Conservation (phyloP, 2,888 invertebrate species). For the Drosophila subsilvestris region DNA sequence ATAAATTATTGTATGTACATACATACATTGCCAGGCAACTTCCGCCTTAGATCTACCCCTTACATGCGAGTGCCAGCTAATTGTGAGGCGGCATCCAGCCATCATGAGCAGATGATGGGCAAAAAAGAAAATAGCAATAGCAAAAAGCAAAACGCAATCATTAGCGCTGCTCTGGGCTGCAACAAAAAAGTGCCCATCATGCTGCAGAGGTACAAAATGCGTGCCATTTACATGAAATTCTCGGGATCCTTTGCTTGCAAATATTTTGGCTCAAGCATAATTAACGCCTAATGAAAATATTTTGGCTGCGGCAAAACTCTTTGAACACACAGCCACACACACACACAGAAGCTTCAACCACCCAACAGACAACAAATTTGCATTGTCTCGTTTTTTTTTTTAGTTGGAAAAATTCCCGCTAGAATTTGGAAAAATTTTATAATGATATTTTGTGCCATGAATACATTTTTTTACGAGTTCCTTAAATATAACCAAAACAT, state of each 20-base stretch:
- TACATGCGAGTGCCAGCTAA: slow-evolving; percentile 9
- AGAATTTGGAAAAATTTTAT: not conserved
- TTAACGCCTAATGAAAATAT: slow-evolving; percentile 72
- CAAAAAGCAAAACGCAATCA: slow-evolving; percentile 14
- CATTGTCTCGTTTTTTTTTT: slow-evolving; percentile 5
- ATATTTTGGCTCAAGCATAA: slow-evolving; percentile 71
- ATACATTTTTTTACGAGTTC: too few relatives aligned
- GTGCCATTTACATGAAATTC: slow-evolving; percentile 54
- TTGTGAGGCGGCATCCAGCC: slow-evolving; percentile 9
- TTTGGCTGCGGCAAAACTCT: slow-evolving; percentile 48
- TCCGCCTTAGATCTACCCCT: slow-evolving; percentile 40
- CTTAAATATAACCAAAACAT: too few relatives aligned
- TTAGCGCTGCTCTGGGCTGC: slow-evolving; percentile 28
- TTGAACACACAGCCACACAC: slow-evolving; percentile 36
- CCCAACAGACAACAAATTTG: not conserved
- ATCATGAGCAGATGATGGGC: slow-evolving; percentile 35
- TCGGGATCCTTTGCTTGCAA: slow-evolving; percentile 50
- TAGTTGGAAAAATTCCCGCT: slow-evolving; percentile 14
- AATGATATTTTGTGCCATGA: too few relatives aligned
- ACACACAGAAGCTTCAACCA: slow-evolving; percentile 5
- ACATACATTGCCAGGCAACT: slow-evolving; percentile 48
- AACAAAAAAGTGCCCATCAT: slow-evolving; percentile 59
- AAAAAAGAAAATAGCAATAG: slow-evolving; percentile 16
- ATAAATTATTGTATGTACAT: slow-evolving; percentile 54
- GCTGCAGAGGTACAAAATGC: slow-evolving; percentile 33